Conservation (phyloP, 2,888 invertebrate genomes). For the Ophion ellenae region DNA sequence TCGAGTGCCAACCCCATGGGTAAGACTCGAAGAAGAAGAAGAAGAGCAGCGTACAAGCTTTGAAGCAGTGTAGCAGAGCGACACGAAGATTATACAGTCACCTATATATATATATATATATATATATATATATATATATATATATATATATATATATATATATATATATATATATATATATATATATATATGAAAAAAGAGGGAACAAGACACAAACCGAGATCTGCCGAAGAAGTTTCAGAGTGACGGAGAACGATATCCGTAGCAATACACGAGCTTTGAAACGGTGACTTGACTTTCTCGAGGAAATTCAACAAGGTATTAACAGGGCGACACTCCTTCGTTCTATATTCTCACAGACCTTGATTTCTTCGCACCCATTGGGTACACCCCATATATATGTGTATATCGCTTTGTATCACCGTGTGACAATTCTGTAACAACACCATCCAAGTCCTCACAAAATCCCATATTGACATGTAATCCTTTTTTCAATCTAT, state of each 20-base stretch:
- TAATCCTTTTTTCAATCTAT: too few species aligned
- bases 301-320: slow-evolving; percentile 53
- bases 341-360: slow-evolving; percentile 23
- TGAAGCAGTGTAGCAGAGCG: slow-evolving; percentile 20
- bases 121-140: not conserved
- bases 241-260: slow-evolving; percentile 23
- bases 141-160: slow-evolving; percentile 20
- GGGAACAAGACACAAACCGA: slow-evolving; percentile 30
- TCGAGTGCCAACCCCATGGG: slow-evolving; percentile 61
- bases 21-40: slow-evolving; percentile 43
- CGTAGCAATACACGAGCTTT: slow-evolving; percentile 50
- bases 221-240: slow-evolving; percentile 21
- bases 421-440: too few species aligned
- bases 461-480: too few species aligned
- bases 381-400: too few species aligned
- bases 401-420: too few species aligned
- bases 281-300: slow-evolving; percentile 48
- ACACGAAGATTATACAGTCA: slow-evolving; percentile 32
- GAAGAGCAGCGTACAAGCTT: slow-evolving; percentile 31
- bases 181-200: slow-evolving; percentile 14
- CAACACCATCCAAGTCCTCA: too few species aligned
- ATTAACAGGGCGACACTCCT: slow-evolving; percentile 24
- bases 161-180: not conserved
- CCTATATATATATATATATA: slow-evolving; percentile 13
- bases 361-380: slow-evolving; percentile 21